Evolutionary conservation across 2,888 invertebrate species (phyloP).

Genomic region (Caenorhabditis plicata): DNA sequence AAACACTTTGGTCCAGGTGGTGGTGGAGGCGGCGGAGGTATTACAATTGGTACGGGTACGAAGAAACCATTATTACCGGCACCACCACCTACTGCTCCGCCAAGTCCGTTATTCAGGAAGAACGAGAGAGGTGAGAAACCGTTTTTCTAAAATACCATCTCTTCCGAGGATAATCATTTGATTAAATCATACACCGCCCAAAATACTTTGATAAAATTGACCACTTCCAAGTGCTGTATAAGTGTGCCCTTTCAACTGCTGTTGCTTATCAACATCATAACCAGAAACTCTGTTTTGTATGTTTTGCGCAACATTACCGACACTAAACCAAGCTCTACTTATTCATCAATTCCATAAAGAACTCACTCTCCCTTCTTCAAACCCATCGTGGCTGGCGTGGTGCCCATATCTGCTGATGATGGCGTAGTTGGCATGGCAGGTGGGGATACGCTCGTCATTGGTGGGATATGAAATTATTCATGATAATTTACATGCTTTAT

Average conservation of each 20-base stretch:
- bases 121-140: constrained; percentile 43
- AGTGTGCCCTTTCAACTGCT: constrained; percentile 18
- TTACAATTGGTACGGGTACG: constrained; percentile 51
- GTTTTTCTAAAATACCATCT: constrained; percentile 20
- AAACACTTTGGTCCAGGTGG: constrained; percentile 53
- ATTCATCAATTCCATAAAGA: neutral
- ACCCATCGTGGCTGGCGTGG: constrained; percentile 17
- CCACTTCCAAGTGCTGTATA: constrained; percentile 39
- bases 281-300: constrained; percentile 8
- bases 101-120: constrained; percentile 29
- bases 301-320: constrained; percentile 15
- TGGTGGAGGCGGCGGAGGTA: constrained; percentile 53
- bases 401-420: neutral
- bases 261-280: constrained; percentile 8
- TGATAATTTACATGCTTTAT: no score
- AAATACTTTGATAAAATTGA: constrained; percentile 44
- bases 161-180: no score
- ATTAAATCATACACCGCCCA: constrained; percentile 24
- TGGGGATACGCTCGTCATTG: neutral
- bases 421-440: neutral
- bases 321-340: no score
- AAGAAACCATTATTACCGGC: constrained; percentile 35
- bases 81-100: constrained; percentile 13
- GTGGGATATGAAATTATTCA: neutral
- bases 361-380: constrained; percentile 20